phyloP scores from a whole-genome alignment of 1,140 invertebrate species.

The Asobara japonica region DNA sequence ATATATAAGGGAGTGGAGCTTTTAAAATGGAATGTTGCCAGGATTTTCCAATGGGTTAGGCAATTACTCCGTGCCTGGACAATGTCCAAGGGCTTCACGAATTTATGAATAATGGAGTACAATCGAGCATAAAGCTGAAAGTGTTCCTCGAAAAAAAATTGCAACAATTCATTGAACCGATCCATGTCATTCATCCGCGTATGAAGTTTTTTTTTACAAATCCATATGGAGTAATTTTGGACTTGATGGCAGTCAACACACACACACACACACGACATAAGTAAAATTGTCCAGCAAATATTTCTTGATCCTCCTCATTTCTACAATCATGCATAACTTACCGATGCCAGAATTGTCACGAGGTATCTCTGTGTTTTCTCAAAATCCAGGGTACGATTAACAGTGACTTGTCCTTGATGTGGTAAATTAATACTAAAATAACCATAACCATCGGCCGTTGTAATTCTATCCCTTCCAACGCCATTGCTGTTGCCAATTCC shows the following conservation, averaged over 20 bases:
- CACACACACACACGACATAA: too few relatives aligned
- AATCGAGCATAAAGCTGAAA: background rate
- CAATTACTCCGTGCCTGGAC: background rate
- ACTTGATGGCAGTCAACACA: too few relatives aligned
- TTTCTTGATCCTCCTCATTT: background rate
- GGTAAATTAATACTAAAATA: conserved; percentile 87
- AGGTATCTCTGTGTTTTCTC: conserved; percentile 89
- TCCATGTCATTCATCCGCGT: too few relatives aligned
- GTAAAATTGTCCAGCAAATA: background rate
- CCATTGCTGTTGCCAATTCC: conserved; percentile 71
- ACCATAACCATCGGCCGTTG: conserved; percentile 81
- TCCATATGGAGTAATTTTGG: too few relatives aligned
- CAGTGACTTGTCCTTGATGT: conserved; percentile 88
- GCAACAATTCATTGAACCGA: background rate
- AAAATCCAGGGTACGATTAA: conserved; percentile 89
- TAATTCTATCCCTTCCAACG: conserved; percentile 67
- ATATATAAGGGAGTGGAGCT: too few relatives aligned
- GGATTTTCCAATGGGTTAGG: background rate
- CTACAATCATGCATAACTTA: conserved; percentile 68
- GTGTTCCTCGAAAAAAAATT: background rate
- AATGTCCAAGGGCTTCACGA: background rate
- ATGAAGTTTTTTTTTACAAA: too few relatives aligned
- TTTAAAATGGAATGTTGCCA: background rate
- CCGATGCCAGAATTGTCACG: conserved; percentile 88
- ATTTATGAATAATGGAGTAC: background rate